A percentile compares a stretch with the other conserved stretches of the same genome.
These are phyloP conservation scores for Myotis findleyi DNA, from an alignment of 2,797 vertebrate species.

Conservation along the genomic window DNA sequence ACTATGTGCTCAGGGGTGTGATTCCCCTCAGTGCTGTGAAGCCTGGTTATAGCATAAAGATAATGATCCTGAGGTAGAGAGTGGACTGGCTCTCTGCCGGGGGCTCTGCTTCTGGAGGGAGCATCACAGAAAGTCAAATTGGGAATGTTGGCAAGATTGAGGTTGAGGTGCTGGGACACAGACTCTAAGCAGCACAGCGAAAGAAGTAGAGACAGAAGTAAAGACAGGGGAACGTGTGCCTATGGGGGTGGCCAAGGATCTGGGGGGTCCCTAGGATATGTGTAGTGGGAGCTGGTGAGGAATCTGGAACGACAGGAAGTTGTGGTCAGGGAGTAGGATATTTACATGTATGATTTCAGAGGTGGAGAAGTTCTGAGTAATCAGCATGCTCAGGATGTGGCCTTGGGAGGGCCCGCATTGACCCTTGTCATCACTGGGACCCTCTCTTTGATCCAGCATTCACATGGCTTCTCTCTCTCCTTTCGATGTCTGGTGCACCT, in stretches of 20 bases:
- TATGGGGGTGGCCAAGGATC: not conserved
- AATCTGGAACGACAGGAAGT: not conserved
- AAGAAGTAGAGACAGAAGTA: not conserved
- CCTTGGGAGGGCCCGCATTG: not conserved
- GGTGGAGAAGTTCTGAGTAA: conserved; percentile 60
- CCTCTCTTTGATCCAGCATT: not conserved
- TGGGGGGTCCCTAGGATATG: not conserved
- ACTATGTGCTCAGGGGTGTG: too few relatives aligned
- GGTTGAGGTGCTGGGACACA: not conserved
- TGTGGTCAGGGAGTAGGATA: not conserved
- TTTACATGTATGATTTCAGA: conserved; percentile 46
- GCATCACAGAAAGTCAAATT: not conserved
- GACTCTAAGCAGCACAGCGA: not conserved
- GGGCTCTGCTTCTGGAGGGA: not conserved
- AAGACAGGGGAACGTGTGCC: not conserved
- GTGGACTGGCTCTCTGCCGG: not conserved
- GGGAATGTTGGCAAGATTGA: not conserved
- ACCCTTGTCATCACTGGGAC: conserved; percentile 5
- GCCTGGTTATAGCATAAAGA: not conserved
- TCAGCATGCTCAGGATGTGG: conserved; percentile 53
- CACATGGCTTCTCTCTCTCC: not conserved
- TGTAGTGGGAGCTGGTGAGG: not conserved
- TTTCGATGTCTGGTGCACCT: not conserved
- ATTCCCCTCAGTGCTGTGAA: not conserved
- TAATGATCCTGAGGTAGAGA: not conserved